phyloP scores from a whole-genome alignment of 2,113 vertebrate species.

The Aythya baeri region DNA sequence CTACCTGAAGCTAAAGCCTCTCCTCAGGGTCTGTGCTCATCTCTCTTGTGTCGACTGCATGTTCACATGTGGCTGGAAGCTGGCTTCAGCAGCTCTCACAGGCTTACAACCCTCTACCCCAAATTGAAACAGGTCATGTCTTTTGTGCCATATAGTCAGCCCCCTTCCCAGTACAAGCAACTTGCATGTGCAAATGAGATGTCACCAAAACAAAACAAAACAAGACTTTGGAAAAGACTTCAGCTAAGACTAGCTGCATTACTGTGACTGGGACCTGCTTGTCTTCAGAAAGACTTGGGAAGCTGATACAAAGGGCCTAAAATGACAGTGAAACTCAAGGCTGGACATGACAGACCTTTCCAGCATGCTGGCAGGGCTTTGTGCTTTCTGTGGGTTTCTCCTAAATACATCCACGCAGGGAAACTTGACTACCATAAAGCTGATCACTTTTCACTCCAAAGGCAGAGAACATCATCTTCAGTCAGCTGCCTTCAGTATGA shows the following conservation, averaged over 20 bases:
- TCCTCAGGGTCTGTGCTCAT: neutral
- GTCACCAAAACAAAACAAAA: neutral
- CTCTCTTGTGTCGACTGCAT: neutral
- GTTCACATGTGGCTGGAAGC: neutral
- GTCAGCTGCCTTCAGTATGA: neutral
- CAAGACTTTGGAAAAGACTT: too few relatives aligned
- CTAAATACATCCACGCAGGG: fast-evolving
- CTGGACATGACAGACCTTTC: too few relatives aligned
- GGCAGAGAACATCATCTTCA: neutral
- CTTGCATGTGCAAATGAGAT: neutral
- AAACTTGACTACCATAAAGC: neutral
- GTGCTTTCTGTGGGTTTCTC: neutral
- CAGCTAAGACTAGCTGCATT: fast-evolving
- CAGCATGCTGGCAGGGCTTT: neutral
- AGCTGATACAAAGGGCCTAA: neutral
- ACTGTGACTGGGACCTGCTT: fast-evolving
- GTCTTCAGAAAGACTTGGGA: neutral
- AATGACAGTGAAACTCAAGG: neutral
- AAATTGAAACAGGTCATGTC: neutral
- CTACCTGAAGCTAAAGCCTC: neutral
- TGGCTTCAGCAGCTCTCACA: neutral
- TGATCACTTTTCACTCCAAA: neutral
- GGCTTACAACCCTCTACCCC: neutral
- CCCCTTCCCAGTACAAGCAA: neutral
- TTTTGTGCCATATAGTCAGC: too few relatives aligned